Conservation (phyloP, 2,888 invertebrate genomes). For the Diarsia rubi region DNA sequence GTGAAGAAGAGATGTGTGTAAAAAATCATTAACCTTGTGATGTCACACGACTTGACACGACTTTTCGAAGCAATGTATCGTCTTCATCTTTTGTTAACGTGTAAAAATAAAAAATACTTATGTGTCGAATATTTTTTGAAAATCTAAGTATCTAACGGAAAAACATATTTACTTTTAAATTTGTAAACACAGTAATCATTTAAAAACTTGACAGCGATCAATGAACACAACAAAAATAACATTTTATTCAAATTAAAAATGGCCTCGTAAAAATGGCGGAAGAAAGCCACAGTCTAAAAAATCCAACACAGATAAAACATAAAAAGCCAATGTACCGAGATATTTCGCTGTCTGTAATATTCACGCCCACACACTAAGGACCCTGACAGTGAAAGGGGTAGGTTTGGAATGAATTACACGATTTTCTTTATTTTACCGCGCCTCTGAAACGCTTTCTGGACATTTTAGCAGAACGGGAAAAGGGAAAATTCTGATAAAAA, state of each 20-base stretch:
- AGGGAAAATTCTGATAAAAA: slow-evolving; percentile 22
- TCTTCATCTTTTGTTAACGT: no score
- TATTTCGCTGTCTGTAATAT: slow-evolving; percentile 62
- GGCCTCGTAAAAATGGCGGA: slow-evolving; percentile 11
- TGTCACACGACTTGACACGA: no score
- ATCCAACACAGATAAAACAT: slow-evolving; percentile 50
- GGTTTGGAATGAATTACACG: slow-evolving; percentile 65
- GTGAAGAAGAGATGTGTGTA: no score
- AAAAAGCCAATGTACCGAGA: slow-evolving; percentile 54
- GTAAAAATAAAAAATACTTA: no score
- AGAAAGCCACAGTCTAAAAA: slow-evolving; percentile 52
- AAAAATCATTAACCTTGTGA: no score
- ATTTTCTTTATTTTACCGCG: slow-evolving; percentile 61
- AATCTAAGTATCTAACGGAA: no score
- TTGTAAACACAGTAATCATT: not conserved
- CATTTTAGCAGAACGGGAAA: slow-evolving; percentile 41
- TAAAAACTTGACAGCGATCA: not conserved
- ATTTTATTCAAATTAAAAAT: slow-evolving; percentile 10
- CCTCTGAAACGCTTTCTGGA: slow-evolving; percentile 50
- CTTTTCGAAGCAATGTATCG: no score
- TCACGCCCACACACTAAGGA: slow-evolving; percentile 63
- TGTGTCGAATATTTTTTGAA: no score
- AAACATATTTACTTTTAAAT: not conserved
- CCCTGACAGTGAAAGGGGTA: slow-evolving; percentile 73
- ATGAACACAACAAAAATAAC: slow-evolving; percentile 4